Evolutionary conservation across 2,888 invertebrate genomes (phyloP).

Genomic region (Drosophila nigricruria): DNA sequence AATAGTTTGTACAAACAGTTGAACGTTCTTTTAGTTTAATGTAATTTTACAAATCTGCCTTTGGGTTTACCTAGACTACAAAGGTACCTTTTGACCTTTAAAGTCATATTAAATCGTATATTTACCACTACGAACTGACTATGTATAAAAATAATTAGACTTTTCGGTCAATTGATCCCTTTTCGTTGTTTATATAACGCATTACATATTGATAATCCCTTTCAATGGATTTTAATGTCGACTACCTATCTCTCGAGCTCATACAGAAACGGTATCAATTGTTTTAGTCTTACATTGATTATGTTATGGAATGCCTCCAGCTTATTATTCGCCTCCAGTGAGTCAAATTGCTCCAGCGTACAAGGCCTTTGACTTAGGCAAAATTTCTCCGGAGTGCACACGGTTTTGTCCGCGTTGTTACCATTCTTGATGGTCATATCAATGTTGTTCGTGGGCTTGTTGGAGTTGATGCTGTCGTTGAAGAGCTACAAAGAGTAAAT

Average conservation of each 20-base stretch:
- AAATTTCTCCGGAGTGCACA: slow-evolving; percentile 75
- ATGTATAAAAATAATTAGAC: too few relatives aligned
- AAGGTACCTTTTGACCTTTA: too few relatives aligned
- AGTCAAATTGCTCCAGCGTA: slow-evolving; percentile 80
- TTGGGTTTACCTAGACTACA: background rate
- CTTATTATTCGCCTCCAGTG: slow-evolving; percentile 79
- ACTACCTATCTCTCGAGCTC: background rate
- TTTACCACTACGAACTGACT: too few relatives aligned
- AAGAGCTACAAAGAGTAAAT: slow-evolving; percentile 51
- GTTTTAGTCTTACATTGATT: slow-evolving; percentile 73
- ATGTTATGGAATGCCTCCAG: slow-evolving; percentile 78
- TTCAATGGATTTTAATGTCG: background rate
- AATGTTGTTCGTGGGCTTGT: slow-evolving; percentile 57
- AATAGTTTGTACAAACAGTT: background rate
- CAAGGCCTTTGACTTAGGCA: slow-evolving; percentile 81
- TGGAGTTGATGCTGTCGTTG: slow-evolving; percentile 62
- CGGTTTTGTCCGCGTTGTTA: slow-evolving; percentile 10
- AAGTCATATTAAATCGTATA: too few relatives aligned
- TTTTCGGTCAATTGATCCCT: too few relatives aligned
- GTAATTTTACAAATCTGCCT: background rate
- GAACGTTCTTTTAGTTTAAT: background rate
- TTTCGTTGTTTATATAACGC: too few relatives aligned
- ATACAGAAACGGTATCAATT: background rate
- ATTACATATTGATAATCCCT: background rate
- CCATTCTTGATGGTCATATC: slow-evolving; percentile 25